Evolutionary conservation across 2,113 vertebrate genomes (phyloP), one percentile per base, ranked within the genome.

Genomic region (Ciconia maguari): DNA sequence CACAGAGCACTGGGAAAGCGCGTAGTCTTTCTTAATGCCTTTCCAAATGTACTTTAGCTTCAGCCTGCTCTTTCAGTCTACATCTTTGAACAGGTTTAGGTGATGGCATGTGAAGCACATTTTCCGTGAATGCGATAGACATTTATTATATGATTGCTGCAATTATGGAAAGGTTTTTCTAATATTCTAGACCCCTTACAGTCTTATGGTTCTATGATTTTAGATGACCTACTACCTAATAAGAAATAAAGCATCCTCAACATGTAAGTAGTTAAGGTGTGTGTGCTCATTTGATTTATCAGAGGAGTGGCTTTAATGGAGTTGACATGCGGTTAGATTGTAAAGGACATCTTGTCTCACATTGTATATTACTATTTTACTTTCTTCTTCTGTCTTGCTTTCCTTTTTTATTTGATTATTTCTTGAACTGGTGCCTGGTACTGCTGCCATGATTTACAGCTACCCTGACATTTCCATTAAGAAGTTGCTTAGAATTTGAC

Each of bases 391-490:
- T 68, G 11, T 58, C 66, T 83, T 66, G 15, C 5, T 90, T 87
- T 72, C 32, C 24, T 27, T 93, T 93, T 74, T 78, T 38, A 27
- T 84, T 74, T 81, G 26, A 58, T 78, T 75, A 13, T 87, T 91
- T 76, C 61, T 93, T 89, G 72, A 92, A 30, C 30, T 48, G 14
- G 5, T 82, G 27, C 49, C 65, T 86, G 48, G 5, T 75, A 68
- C 48, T 84, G 30, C 77, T 87, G 52, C 77, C 70, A 49, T 69
- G 57, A 89, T 84, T 84, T 76, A 91, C 36, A 94, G 57, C 10
- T 83, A 55, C 49, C 26, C 15, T 93, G 92, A 83, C 72, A 82
- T 75, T 96, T 91, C 74, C 52, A 84, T 94, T 96, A 81, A 79
- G 83, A 92, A 93, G 24, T 82, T 86, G 18, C 49, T 76, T 68